Conservation (phyloP, 2,797 vertebrate species). For the Simalia tracyae region DNA sequence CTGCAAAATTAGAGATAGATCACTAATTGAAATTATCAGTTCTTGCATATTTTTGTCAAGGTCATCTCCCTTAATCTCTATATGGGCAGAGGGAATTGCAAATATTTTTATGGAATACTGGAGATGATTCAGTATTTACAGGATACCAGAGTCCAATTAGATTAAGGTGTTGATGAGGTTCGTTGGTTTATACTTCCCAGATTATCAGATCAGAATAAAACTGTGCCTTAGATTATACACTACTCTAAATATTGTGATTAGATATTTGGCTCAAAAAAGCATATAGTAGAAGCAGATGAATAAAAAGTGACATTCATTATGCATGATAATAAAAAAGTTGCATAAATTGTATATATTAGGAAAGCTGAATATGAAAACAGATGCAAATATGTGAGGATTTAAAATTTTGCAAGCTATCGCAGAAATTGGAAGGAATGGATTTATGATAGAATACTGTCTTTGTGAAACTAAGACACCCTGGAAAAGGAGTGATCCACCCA, state of each 20-base stretch:
- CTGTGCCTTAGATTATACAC: not conserved
- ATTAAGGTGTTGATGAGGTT: too few species aligned
- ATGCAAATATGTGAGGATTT: not conserved
- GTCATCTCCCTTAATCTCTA: too few species aligned
- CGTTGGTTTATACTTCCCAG: too few species aligned
- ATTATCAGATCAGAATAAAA: not conserved
- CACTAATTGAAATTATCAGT: too few species aligned
- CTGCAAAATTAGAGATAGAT: too few species aligned
- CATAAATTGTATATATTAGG: not conserved
- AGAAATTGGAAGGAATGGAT: not conserved
- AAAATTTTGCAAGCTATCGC: not conserved
- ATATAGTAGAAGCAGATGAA: not conserved
- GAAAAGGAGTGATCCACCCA: not conserved
- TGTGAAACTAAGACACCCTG: not conserved
- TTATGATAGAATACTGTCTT: not conserved
- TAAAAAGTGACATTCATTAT: not conserved
- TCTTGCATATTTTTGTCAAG: too few species aligned
- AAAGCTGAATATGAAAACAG: too few species aligned
- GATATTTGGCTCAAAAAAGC: not conserved
- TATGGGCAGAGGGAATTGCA: not conserved
- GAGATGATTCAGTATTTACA: not conserved
- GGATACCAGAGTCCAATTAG: too few species aligned
- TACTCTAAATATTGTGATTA: not conserved
- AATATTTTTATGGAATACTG: not conserved
- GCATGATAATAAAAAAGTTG: not conserved